Evolutionary conservation across 2,113 vertebrate genomes (phyloP).

Genomic region (Sinocyclocheilus maitianheensis): DNA sequence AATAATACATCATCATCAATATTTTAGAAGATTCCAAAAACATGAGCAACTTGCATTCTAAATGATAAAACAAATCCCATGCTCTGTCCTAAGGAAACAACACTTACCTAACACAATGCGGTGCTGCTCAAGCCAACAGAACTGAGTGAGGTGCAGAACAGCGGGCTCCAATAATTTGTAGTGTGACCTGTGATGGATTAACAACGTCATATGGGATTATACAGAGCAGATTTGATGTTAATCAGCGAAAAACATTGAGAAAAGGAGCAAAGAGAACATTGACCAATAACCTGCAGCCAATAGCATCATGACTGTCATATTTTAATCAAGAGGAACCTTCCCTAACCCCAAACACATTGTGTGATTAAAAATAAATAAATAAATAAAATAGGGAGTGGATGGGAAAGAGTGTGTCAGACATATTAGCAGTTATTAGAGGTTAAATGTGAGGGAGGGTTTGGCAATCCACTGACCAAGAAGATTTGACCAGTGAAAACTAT

Average conservation of each 20-base stretch:
- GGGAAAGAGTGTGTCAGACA: not conserved
- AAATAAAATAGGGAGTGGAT: no score
- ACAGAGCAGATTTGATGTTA: conserved; percentile 77
- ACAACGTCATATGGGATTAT: conserved; percentile 85
- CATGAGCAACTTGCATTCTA: not conserved
- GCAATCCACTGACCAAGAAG: conserved; percentile 9
- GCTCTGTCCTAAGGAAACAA: not conserved
- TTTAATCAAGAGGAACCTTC: not conserved
- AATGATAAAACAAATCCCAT: not conserved
- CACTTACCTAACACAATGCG: conserved; percentile 67
- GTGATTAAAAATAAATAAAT: not conserved
- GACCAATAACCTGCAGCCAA: conserved; percentile 37
- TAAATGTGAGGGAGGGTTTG: conserved; percentile 50
- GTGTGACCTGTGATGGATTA: conserved; percentile 81
- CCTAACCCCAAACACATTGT: not conserved
- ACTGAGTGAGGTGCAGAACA: conserved; percentile 57
- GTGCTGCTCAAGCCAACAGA: conserved; percentile 46
- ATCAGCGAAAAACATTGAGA: conserved; percentile 67
- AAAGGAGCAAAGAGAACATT: conserved; percentile 12
- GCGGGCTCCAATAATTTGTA: conserved; percentile 75
- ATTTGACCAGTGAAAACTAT: conserved; percentile 56
- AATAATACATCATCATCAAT: not conserved
- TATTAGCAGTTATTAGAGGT: not conserved
- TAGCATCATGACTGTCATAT: not conserved
- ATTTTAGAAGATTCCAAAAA: not conserved